Base-by-base conservation (phyloP, 1,140 invertebrate species). In the Holcopasites calliopsidis region DNA sequence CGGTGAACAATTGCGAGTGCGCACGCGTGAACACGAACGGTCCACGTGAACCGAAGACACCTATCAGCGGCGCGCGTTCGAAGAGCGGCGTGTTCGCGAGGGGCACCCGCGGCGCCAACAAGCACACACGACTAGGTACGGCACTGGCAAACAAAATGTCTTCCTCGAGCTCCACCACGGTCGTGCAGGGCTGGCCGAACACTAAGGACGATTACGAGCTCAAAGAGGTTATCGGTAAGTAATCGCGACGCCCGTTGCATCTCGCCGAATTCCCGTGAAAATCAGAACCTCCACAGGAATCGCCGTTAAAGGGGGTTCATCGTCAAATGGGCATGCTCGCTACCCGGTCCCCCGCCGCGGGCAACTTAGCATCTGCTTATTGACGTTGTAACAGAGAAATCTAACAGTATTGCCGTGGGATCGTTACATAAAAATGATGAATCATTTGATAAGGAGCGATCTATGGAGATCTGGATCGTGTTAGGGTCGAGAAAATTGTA, bases 151-250 rank as follows among this genome's bases (percentile, higher is more conserved):
- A 92, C 91, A 95, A 95, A 93, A 95, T 95, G 94, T 94, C 94
- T 89, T 93, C 94, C 82, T 92, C 92, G 87, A 93, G 93, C 87
- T 93, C 92, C 87, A 92, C 90, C 83, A 91, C 92, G 88, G 92
- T 92, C 87, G 92, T 93, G 84, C 89, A 90, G 82, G 94, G 94
- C 77, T 99, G 98, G 98, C 95, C 97, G 69, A 98, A 98, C 92
- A 95, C 94, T 83, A 96, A 97, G 91, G 96, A 98, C 87, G 97
- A 98, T 88, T 99, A 99, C 92, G 97, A 98, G 92, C 93, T 99
- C 72, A 95, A 95, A 86, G 97, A 99, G 93, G 96, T 99, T 86
- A 99, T 99, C 86, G 98, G 98, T 96, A 92, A 94, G 92, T 83
- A 83, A 69, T 31, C 26, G 49, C 40, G 49, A 54, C 47, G 21